These are phyloP conservation scores for Eupeodes corollae DNA, from an alignment of 1,140 invertebrate species.

Conservation along the genomic window DNA sequence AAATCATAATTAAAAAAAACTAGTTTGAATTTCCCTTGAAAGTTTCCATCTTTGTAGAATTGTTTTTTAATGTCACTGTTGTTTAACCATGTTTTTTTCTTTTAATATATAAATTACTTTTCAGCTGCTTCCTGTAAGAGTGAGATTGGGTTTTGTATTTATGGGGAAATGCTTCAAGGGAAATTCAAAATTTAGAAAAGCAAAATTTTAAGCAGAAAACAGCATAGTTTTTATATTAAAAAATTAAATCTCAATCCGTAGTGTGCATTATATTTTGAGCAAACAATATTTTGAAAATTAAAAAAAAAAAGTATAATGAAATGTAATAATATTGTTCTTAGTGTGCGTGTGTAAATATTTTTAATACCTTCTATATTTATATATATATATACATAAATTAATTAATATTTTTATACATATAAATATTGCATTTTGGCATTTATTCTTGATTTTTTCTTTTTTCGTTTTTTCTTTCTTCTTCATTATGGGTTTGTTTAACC, in stretches of 20 bases:
- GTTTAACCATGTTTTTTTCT: no score
- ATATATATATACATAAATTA: constrained; percentile 27
- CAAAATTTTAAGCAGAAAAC: constrained; percentile 7
- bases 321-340: constrained; percentile 9
- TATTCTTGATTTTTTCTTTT: constrained; percentile 38
- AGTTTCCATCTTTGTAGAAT: no score
- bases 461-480: constrained; percentile 38
- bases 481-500: constrained; percentile 9
- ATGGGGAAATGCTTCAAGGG: no score
- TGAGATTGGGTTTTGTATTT: no score
- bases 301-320: constrained; percentile 13
- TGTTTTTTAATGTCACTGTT: no score
- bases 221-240: constrained; percentile 32
- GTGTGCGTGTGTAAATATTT: constrained; percentile 10
- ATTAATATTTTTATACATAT: constrained; percentile 13
- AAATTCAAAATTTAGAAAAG: no score
- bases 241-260: no score
- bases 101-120: no score
- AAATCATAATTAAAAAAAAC: no score
- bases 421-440: constrained; percentile 38
- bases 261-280: no score
- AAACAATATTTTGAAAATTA: constrained; percentile 17
- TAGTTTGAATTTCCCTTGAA: no score
- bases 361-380: constrained; percentile 19
- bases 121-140: no score